Percentiles rank a stretch among this genome's conserved stretches.
Evolutionary conservation across 2,888 invertebrate species (phyloP).

Genomic region (Deilephila elpenor): DNA sequence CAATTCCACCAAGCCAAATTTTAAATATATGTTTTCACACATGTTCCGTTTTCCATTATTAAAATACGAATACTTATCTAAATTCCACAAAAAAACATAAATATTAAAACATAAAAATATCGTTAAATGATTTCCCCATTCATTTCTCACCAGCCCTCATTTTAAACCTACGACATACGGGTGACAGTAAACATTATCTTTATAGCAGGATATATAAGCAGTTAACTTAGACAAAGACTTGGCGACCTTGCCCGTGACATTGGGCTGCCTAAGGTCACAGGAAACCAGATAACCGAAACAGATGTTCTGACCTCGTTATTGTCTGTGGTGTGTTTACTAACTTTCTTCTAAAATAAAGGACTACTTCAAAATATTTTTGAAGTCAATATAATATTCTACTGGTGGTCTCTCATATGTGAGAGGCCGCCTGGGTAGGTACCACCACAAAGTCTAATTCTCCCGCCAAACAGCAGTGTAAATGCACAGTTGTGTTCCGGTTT

Average conservation of each 20-base stretch:
- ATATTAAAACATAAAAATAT: too few relatives aligned
- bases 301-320: neutral
- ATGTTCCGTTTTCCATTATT: too few relatives aligned
- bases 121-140: neutral
- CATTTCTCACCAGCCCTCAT: neutral
- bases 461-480: too few relatives aligned
- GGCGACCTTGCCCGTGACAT: conserved; percentile 23
- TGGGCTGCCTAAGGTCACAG: neutral
- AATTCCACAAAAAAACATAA: too few relatives aligned
- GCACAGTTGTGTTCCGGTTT: too few relatives aligned
- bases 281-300: neutral
- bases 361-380: neutral
- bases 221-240: conserved; percentile 18
- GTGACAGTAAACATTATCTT: conserved; percentile 20
- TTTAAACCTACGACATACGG: neutral
- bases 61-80: too few relatives aligned
- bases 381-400: too few relatives aligned
- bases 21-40: too few relatives aligned
- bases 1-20: too few relatives aligned
- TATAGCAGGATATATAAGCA: conserved; percentile 17
- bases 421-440: too few relatives aligned
- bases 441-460: too few relatives aligned
- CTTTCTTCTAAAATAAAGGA: neutral
- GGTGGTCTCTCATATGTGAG: too few relatives aligned
- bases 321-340: neutral